These are phyloP conservation scores for Ennomos quercinarius DNA, from an alignment of 2,888 invertebrate species.

Conservation along the genomic window DNA sequence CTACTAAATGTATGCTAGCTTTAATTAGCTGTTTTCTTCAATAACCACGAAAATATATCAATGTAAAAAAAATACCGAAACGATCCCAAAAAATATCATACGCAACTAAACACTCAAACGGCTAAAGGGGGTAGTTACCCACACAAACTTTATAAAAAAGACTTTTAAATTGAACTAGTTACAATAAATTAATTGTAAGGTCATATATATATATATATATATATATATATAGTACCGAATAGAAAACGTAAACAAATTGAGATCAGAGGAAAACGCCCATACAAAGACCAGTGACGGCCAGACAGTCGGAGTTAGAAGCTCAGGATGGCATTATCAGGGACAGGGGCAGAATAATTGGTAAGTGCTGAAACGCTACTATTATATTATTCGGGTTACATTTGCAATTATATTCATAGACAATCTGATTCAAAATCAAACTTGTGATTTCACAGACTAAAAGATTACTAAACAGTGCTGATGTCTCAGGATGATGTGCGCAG, in stretches of 20 bases:
- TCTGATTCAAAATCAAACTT: too few species aligned
- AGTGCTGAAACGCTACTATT: not conserved
- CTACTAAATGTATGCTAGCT: too few species aligned
- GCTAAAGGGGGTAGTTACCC: constrained; percentile 34
- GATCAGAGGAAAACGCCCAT: constrained; percentile 73
- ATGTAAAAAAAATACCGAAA: too few species aligned
- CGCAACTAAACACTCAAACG: constrained; percentile 1
- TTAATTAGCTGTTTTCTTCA: too few species aligned
- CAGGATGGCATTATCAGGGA: not conserved
- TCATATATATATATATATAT: too few species aligned
- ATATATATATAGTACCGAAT: constrained; percentile 43
- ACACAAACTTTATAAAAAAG: constrained; percentile 46
- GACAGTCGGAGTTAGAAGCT: constrained; percentile 8
- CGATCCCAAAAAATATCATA: constrained; percentile 4
- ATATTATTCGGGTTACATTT: too few species aligned
- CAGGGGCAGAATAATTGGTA: constrained; percentile 1
- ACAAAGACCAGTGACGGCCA: constrained; percentile 63
- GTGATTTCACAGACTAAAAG: too few species aligned
- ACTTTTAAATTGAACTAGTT: constrained; percentile 53
- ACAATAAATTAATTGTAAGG: constrained; percentile 59
- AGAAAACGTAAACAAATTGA: constrained; percentile 63
- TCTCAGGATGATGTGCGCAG: too few species aligned
- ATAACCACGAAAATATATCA: too few species aligned
- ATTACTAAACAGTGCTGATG: too few species aligned
- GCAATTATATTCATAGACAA: too few species aligned